Conservation (phyloP, 1,140 invertebrate genomes). For the Drepana arcuata region DNA sequence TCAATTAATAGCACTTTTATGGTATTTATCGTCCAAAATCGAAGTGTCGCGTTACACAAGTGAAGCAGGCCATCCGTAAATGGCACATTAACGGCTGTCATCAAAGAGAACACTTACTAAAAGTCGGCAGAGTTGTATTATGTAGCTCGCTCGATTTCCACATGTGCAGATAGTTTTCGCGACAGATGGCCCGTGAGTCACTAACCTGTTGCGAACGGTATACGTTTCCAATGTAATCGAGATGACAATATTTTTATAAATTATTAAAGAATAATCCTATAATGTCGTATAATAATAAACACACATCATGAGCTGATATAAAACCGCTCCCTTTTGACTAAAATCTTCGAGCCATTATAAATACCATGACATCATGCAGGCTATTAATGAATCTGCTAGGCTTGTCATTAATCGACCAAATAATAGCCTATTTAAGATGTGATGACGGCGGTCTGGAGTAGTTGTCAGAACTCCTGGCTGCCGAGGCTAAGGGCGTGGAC, state of each 20-base stretch:
- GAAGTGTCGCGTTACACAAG: constrained; percentile 39
- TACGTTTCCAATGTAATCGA: constrained; percentile 42
- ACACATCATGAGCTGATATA: constrained; percentile 17
- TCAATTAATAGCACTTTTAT: constrained; percentile 3
- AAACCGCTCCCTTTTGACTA: constrained; percentile 21
- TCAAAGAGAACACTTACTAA: constrained; percentile 29
- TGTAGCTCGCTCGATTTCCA: constrained; percentile 48
- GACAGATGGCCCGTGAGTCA: constrained; percentile 63
- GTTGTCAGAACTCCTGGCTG: no score
- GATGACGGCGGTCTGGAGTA: no score
- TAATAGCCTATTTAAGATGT: no score
- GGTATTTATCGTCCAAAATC: constrained; percentile 13
- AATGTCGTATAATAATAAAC: constrained; percentile 16
- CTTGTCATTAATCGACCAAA: no score
- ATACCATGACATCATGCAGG: constrained; percentile 45
- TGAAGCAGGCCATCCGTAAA: constrained; percentile 29
- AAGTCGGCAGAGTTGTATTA: constrained; percentile 28
- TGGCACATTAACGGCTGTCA: constrained; percentile 36
- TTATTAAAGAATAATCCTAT: constrained; percentile 16
- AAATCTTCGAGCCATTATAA: constrained; percentile 20
- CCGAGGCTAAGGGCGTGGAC: no score
- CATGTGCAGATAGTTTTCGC: constrained; percentile 56
- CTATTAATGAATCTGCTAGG: no score
- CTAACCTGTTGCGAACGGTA: constrained; percentile 45
- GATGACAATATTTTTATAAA: constrained; percentile 7